Conservation (phyloP, 2,888 invertebrate species). For the Dicycla oo region DNA sequence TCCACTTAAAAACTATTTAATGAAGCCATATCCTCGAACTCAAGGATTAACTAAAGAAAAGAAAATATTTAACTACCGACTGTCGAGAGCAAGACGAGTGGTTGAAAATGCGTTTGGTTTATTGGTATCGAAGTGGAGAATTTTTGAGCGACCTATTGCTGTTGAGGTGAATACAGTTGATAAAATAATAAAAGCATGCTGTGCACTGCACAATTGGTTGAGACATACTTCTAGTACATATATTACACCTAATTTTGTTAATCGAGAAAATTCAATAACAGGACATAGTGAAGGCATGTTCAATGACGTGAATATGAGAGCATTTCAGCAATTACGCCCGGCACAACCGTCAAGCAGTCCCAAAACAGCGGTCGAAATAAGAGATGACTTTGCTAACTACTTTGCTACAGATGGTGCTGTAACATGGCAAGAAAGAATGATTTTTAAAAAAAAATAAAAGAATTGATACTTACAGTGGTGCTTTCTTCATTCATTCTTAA, state of each 20-base stretch:
- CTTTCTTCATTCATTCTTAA: slow-evolving; percentile 21
- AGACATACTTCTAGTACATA: slow-evolving; percentile 40
- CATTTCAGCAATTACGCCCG: slow-evolving; percentile 45
- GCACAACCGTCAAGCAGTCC: slow-evolving; percentile 44
- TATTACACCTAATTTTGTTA: slow-evolving; percentile 39
- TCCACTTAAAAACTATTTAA: slow-evolving; percentile 42
- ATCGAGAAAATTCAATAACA: slow-evolving; percentile 39
- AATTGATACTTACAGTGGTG: slow-evolving; percentile 39
- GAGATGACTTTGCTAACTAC: slow-evolving; percentile 38
- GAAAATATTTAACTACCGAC: slow-evolving; percentile 42
- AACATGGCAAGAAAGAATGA: slow-evolving; percentile 40
- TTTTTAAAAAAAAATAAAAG: slow-evolving; percentile 23
- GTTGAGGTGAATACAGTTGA: slow-evolving; percentile 38
- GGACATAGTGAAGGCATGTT: slow-evolving; percentile 42
- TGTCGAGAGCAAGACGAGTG: slow-evolving; percentile 40
- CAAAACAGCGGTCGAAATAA: slow-evolving; percentile 39
- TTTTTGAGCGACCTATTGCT: slow-evolving; percentile 39
- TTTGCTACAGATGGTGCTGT: slow-evolving; percentile 44
- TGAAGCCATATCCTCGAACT: slow-evolving; percentile 37
- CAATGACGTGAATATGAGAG: slow-evolving; percentile 46
- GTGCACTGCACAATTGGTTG: slow-evolving; percentile 41
- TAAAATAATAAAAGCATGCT: slow-evolving; percentile 36
- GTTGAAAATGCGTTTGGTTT: slow-evolving; percentile 51
- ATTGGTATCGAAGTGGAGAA: slow-evolving; percentile 32
- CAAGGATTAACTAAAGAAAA: slow-evolving; percentile 36